Evolutionary conservation across 2,113 vertebrate genomes (phyloP), one percentile per base, ranked within the genome.

Genomic region (Plectropomus leopardus): DNA sequence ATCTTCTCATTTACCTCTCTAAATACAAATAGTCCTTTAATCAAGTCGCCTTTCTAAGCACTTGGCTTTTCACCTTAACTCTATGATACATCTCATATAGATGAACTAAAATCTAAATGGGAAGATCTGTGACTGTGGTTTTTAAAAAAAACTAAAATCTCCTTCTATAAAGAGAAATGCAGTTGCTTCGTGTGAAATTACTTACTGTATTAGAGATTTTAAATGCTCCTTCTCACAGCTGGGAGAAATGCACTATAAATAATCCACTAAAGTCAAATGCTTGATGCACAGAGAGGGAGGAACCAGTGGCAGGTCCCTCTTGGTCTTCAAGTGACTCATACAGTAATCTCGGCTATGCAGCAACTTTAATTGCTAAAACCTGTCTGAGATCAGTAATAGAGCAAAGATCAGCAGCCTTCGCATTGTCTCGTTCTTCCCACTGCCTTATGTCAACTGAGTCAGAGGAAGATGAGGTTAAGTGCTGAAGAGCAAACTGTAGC

Each of bases 311-410:
- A 4, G 28, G 24, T 69, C 72, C 78, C 72, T 65, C 68, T 71
- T 42, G 59, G 61, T 65, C 32, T 71, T 32, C n/a, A 26, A 75
- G 55, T 85, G 86, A 87, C 23, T 92, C 90, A 89, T 21, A 0
- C n/a, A 30, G 64, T 65, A 44, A 42, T 76, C 47, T 75, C 3
- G 36, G 69, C 66, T 58, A 58, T 8, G 16, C 21, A 23, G 32
- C 73, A 50, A 42, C 48, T 80, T 80, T 59, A 83, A 88, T 86
- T 70, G 57, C 72, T 36, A 50, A 84, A 88, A 65, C 34, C 26
- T 2, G 2, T 54, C 48, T 80, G 64, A 59, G 68, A 83, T 30
- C 44, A 60, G 72, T 51, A 44, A 70, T 28, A 69, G 16, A 60
- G 75, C 45, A 72, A 82, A 75, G 75, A 71, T 78, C 23, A 82